Conservation (phyloP, 2,888 invertebrate genomes). For the Diaphora mendica region DNA sequence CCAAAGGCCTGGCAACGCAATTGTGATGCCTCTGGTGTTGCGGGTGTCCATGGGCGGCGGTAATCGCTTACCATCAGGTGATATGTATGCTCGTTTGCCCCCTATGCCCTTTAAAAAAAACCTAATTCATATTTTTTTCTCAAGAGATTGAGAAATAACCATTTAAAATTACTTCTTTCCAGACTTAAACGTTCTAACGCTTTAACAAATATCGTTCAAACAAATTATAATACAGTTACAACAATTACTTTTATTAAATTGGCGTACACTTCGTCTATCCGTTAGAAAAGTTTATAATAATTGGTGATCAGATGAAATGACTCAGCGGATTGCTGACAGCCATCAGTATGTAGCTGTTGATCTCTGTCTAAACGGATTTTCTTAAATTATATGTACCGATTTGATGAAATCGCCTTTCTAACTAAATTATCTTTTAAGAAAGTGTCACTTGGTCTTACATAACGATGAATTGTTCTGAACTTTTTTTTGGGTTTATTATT, state of each 20-base stretch:
- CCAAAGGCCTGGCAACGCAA: too few species aligned
- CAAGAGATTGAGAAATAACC: not conserved
- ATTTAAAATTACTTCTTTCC: not conserved
- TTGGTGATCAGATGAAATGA: conserved; percentile 44
- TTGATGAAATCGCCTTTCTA: not conserved
- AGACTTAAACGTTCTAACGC: not conserved
- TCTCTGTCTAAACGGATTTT: not conserved
- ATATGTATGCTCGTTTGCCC: too few species aligned
- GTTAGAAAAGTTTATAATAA: conserved; percentile 35
- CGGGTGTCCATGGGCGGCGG: too few species aligned
- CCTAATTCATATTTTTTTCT: not conserved
- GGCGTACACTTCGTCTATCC: conserved; percentile 10
- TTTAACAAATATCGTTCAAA: conserved; percentile 6
- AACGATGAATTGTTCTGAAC: too few species aligned
- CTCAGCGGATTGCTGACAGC: conserved; percentile 21
- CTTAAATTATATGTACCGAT: not conserved
- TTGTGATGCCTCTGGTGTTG: too few species aligned
- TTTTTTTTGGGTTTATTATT: too few species aligned
- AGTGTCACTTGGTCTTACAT: too few species aligned
- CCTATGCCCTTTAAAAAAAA: too few species aligned
- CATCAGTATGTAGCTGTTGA: not conserved
- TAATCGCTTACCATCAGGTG: too few species aligned
- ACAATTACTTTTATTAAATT: conserved; percentile 34
- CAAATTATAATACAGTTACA: conserved; percentile 21
- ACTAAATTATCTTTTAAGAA: not conserved